phyloP scores from a whole-genome alignment of 2,113 vertebrate species.

The Leucosticte australis region DNA sequence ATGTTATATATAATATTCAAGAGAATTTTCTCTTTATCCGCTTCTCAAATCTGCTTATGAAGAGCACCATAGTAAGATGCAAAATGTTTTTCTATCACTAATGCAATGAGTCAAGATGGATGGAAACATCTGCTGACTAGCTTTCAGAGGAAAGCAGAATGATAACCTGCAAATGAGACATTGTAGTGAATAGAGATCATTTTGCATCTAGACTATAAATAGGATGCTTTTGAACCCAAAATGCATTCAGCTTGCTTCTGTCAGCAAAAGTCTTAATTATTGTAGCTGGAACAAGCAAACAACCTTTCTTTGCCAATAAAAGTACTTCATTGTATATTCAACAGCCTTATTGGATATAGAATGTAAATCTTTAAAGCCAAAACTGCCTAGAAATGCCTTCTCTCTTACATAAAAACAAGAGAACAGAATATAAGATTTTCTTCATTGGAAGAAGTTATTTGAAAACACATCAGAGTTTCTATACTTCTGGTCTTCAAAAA shows the following conservation, averaged over 20 bases:
- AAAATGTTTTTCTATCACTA: neutral
- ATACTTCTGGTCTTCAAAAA: neutral
- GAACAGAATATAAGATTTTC: neutral
- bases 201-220: constrained; percentile 58
- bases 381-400: neutral
- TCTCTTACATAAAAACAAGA: neutral
- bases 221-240: constrained; percentile 57
- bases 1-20: neutral
- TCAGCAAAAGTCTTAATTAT: constrained; percentile 64
- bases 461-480: neutral
- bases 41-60: neutral
- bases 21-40: neutral
- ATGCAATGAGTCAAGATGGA: neutral
- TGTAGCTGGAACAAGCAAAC: constrained; percentile 38
- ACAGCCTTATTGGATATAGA: neutral
- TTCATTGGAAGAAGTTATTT: neutral
- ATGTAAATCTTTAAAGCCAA: constrained; percentile 17
- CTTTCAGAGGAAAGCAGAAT: constrained; percentile 39
- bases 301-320: constrained; percentile 43
- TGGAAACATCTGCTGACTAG: constrained; percentile 20
- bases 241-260: constrained; percentile 52
- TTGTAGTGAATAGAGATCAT: constrained; percentile 44
- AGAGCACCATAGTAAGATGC: neutral
- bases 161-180: constrained; percentile 59
- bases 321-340: constrained; percentile 39